Evolutionary conservation across 1,140 invertebrate genomes (phyloP).

Genomic region (Phymorhynchus buccinoides): DNA sequence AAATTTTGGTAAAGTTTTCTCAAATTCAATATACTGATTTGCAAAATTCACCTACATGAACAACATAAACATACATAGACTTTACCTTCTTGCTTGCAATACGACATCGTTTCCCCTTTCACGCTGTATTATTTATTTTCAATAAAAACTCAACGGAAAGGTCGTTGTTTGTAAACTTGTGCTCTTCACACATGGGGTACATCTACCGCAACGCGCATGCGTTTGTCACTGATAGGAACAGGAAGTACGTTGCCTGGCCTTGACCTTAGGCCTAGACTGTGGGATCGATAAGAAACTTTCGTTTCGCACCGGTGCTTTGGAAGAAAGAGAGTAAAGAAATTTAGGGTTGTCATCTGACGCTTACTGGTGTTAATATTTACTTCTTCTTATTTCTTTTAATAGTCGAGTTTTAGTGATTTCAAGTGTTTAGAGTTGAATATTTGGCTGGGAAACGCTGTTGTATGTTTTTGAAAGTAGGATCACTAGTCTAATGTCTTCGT

Average conservation of each 20-base stretch:
- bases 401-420: too few relatives aligned
- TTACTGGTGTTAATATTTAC: too few relatives aligned
- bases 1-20: not conserved
- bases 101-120: not conserved
- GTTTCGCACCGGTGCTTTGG: too few relatives aligned
- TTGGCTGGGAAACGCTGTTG: too few relatives aligned
- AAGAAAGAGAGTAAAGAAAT: too few relatives aligned
- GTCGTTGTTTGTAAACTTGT: not conserved
- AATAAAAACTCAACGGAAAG: not conserved
- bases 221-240: slow-evolving; percentile 8
- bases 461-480: too few relatives aligned
- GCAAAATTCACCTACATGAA: not conserved
- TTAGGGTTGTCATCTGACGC: too few relatives aligned
- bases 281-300: too few relatives aligned
- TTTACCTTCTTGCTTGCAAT: slow-evolving; percentile 33
- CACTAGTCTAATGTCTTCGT: not conserved
- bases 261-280: too few relatives aligned
- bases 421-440: too few relatives aligned
- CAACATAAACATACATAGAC: not conserved
- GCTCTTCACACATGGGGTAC: slow-evolving; percentile 30
- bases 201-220: not conserved
- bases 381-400: too few relatives aligned
- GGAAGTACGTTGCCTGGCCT: too few relatives aligned
- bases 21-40: not conserved
- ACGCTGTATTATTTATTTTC: not conserved